Evolutionary conservation across 2,113 vertebrate species (phyloP).

Genomic region (Aegithalos caudatus): DNA sequence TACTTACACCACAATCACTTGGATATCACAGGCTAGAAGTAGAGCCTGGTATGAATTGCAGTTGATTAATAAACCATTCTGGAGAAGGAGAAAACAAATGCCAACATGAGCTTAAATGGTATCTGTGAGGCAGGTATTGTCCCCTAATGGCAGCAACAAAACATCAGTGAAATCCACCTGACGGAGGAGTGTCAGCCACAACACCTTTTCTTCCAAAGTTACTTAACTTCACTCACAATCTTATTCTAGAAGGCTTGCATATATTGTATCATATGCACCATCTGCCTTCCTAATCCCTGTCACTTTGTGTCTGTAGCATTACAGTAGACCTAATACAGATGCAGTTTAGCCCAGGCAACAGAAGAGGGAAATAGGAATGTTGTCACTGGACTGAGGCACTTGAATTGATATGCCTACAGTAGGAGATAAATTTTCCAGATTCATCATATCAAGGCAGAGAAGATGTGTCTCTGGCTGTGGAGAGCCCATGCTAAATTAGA

Average conservation of each 20-base stretch:
- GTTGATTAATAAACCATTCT: not conserved
- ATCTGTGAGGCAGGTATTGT: not conserved
- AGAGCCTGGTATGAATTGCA: not conserved
- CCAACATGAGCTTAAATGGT: not conserved
- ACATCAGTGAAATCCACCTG: not conserved
- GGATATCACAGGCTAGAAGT: not conserved
- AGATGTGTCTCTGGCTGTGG: not conserved
- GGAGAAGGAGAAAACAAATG: not conserved
- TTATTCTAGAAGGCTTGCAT: not conserved
- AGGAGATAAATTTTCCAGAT: not conserved
- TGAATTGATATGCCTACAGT: not conserved
- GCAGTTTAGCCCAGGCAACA: not conserved
- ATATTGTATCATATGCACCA: not conserved
- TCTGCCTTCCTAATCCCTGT: not conserved
- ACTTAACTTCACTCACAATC: not conserved
- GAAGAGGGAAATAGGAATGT: not conserved
- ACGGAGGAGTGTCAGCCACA: not conserved
- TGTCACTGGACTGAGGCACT: not conserved
- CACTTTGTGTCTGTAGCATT: not conserved
- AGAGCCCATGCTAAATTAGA: not conserved
- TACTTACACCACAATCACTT: not conserved
- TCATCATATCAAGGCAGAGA: not conserved
- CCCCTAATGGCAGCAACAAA: not conserved
- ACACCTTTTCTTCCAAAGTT: not conserved
- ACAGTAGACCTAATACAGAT: not conserved